Evolutionary conservation across 2,888 invertebrate genomes (phyloP), one percentile per base, ranked within the genome.

Genomic region (Hesperia comma): DNA sequence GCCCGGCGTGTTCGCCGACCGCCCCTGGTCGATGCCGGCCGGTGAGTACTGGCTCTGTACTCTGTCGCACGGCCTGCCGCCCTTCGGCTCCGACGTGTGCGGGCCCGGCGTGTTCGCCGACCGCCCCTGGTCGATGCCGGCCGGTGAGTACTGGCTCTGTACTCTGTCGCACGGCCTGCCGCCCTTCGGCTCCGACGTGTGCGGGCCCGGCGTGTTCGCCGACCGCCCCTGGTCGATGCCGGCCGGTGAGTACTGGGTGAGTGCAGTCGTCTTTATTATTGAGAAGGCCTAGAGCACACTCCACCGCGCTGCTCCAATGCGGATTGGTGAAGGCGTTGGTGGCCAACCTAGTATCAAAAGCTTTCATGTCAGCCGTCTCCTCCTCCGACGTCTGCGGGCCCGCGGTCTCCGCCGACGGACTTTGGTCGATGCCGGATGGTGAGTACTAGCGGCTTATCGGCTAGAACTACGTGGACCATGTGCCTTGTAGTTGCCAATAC

Each of bases 141-240:
- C 96, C 83, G 96, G 96, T 96, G 77, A 87, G 86, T 33, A 10
- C 32, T 33, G n/a, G n/a, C n/a, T n/a, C n/a, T n/a, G n/a, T n/a
- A n/a, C n/a, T n/a, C 98, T 98, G 53, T 98, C 98, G 12, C 98
- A 98, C 81, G 98, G 98, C 15, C 94, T 98, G 72, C 98, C 98
- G 12, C 98, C 98, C 8, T 98, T 99, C 86, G 98, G 98, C 33
- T 95, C 96, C 37, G 97, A 98, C 80, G 96, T 97, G 21, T 94
- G 98, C 74, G 96, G 97, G 77, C 87, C 92, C 0, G 91, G 89
- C 0, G 92, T 92, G 7, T 92, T 92, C 74, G 95, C 96, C 43
- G 96, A 97, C 83, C 93, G 96, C 70, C 95, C 97, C 82, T 97
- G 97, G 97, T 95, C 96, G 63, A 96, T 96, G 96, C 95, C 96